Evolutionary conservation across 2,797 vertebrate genomes (phyloP), one percentile per base, ranked within the genome.

Genomic region (Australoheros facetus): DNA sequence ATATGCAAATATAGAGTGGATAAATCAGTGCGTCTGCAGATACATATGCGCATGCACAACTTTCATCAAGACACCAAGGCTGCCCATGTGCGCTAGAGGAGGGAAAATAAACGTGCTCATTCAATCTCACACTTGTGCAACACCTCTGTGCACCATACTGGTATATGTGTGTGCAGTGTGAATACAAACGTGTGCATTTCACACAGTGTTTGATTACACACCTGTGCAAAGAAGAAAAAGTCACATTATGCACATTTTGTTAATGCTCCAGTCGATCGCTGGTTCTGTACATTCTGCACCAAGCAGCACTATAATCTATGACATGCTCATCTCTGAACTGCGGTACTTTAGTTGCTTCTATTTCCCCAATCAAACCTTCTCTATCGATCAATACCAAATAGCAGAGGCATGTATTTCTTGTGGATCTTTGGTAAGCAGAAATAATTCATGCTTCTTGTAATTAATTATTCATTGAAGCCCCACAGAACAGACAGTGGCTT

Each of bases 391-490:
- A 92, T 89, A 83, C 34, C 73, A 78, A 80, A 88, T 76, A 83
- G 73, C 66, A n/a, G 70, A 32, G 84, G 76, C 59, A 64, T 89
- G 83, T 84, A 84, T 90, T 89, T 89, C 83, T 86, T 78, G 72
- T 84, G 66, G 88, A 87, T 93, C 84, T 91, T 92, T 87, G 83
- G 91, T 87, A 87, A 86, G 87, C 86, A 90, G 84, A 88, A 93
- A 92, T 94, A 92, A 94, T 94, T 93, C 77, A 94, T 92, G 85
- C 84, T 80, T 90, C 81, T 88, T 84, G 56, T 88, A 81, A 91
- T 94, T 92, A 92, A 94, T 93, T 92, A 94, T 94, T 93, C 87
- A 94, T 92, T 87, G 85, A 93, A 91, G 88, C 91, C 89, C 84
- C 89, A 91, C 79, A 92, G 91, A 93, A 93, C 90, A 92, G 92